Evolutionary conservation across 1,140 invertebrate species (phyloP), one percentile per base, ranked within the genome.

Genomic region (Mycetomoellerius zeteki): DNA sequence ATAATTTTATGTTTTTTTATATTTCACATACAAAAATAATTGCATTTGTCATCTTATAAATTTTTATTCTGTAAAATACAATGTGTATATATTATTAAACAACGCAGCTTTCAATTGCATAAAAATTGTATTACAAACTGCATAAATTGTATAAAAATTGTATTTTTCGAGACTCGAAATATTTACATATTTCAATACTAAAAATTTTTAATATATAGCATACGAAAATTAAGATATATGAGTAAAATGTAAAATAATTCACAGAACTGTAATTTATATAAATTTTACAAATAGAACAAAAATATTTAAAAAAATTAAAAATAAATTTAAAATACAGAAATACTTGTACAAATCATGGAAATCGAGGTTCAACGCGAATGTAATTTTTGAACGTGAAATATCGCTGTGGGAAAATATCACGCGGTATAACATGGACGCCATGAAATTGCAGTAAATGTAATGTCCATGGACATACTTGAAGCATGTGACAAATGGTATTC

Each of bases 391-490:
- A 69, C 37, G 37, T 37, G n/a, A 27, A 71, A 27, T 71, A 52
- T 10, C 1, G 6, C 3, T 43, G 2, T 30, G 4, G 12, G n/a
- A 5, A 54, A 52, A 72, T 19, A 27, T 72, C 12, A 27, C 16
- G 1, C 6, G 16, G 10, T 54, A 33, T 72, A 67, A 52, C 8
- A 72, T 72, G 24, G 47, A 72, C 19, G 50, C 27, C 69, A 72
- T 67, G n/a, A 67, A 67, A 67, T 67, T 67, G n/a, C 33, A 67
- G 5, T 43, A 67, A 65, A 67, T 67, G 33, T n/a, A 67, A 67
- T n/a, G n/a, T n/a, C n/a, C n/a, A 64, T 64, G 27, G 3, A 33
- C 16, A 65, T 33, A 3, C 3, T 19, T 65, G 3, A 37, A 72
- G 16, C 2, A 71, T 30, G 27, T 27, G 30, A 52, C 21, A 19